Percentiles rank a stretch among this genome's conserved stretches.
Conservation (phyloP, 1,140 invertebrate genomes). For the Saccostrea glomerata region DNA sequence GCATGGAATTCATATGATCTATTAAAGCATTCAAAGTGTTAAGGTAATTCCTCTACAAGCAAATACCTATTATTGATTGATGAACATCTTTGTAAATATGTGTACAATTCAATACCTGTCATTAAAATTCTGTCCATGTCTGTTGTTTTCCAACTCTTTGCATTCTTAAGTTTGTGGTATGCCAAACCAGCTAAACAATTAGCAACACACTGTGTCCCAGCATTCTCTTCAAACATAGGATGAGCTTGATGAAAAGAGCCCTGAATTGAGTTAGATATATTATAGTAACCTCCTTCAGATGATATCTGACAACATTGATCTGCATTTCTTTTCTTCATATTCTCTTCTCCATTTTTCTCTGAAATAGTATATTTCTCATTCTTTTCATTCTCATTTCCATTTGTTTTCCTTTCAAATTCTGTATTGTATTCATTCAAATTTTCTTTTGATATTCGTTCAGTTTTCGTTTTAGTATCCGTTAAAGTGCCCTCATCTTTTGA, state of each 20-base stretch:
- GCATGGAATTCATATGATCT: not conserved
- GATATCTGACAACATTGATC: not conserved
- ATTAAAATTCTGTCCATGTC: slow-evolving; percentile 35
- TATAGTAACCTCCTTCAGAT: not conserved
- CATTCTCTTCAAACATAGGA: too few relatives aligned
- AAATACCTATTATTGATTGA: not conserved
- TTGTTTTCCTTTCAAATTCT: too few relatives aligned
- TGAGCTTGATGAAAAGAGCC: not conserved
- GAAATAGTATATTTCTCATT: not conserved
- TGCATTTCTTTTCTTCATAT: not conserved
- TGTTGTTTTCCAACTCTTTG: slow-evolving; percentile 8
- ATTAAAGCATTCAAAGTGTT: slow-evolving; percentile 7
- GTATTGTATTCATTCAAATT: too few relatives aligned
- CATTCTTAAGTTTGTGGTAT: too few relatives aligned
- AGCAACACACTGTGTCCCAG: too few relatives aligned
- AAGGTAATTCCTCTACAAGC: not conserved
- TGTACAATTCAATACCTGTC: not conserved
- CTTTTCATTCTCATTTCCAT: too few relatives aligned
- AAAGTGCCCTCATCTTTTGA: too few relatives aligned
- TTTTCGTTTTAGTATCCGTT: too few relatives aligned
- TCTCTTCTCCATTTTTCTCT: not conserved
- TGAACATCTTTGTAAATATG: not conserved
- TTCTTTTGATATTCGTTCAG: too few relatives aligned
- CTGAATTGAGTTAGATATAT: not conserved
- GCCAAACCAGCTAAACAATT: too few relatives aligned